Conservation (phyloP, 2,113 vertebrate genomes). For the Aphelocoma coerulescens region DNA sequence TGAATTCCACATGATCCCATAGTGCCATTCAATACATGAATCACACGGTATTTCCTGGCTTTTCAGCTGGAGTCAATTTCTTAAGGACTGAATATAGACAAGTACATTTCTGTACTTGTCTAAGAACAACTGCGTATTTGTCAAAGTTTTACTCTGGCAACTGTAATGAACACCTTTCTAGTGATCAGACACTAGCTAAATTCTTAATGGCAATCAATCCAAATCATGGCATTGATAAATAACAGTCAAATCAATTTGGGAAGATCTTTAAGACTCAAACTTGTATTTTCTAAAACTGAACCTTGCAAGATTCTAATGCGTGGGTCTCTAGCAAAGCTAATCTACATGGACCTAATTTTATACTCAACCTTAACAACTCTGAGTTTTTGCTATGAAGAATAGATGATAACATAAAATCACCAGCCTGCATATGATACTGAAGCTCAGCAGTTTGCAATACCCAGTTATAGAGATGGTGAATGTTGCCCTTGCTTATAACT, state of each 20-base stretch:
- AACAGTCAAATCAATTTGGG: background rate
- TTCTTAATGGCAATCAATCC: background rate
- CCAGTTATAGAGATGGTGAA: background rate
- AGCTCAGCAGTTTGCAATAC: background rate
- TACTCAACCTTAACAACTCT: background rate
- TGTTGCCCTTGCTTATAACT: background rate
- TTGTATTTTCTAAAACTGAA: background rate
- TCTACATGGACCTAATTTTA: background rate
- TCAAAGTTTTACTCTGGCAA: background rate
- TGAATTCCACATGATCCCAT: background rate
- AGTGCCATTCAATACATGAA: background rate
- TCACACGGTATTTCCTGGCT: background rate
- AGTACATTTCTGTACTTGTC: background rate
- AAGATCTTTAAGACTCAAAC: background rate
- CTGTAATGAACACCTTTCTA: background rate
- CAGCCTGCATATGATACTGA: background rate
- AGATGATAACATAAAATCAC: background rate
- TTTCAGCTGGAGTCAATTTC: background rate
- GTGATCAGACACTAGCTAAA: background rate
- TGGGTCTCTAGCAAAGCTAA: background rate
- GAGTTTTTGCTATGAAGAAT: background rate
- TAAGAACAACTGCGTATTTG: background rate
- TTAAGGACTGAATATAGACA: background rate
- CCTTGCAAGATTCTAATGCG: background rate
- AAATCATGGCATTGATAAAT: background rate